A percentile compares a stretch with the other conserved stretches of the same genome.
phyloP scores from a whole-genome alignment of 1,140 invertebrate genomes.

The Bombyx mandarina region DNA sequence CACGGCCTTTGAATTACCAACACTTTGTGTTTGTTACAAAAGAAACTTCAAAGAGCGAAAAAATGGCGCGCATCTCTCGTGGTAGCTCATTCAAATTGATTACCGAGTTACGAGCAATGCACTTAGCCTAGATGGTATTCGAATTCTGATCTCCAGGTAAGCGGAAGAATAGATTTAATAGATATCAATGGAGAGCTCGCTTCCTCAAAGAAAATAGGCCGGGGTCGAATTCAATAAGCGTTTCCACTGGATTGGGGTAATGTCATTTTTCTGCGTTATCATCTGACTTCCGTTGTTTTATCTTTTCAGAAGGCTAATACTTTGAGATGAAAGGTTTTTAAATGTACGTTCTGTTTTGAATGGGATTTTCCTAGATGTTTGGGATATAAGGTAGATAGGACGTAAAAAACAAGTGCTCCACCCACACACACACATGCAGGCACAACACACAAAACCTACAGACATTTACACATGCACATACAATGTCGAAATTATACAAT shows the following conservation, averaged over 20 bases:
- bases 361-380: too few species aligned
- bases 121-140: background rate
- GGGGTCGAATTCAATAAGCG: slow-evolving; percentile 6
- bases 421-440: too few species aligned
- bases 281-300: background rate
- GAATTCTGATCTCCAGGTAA: too few species aligned
- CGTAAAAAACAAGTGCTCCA: too few species aligned
- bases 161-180: too few species aligned
- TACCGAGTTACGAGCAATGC: background rate
- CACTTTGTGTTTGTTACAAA: slow-evolving; percentile 28
- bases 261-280: slow-evolving; percentile 5
- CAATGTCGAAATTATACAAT: too few species aligned
- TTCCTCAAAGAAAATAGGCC: slow-evolving; percentile 3
- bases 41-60: slow-evolving; percentile 19
- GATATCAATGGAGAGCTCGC: background rate
- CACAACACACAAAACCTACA: too few species aligned
- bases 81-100: slow-evolving; percentile 18
- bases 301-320: too few species aligned
- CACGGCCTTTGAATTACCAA: slow-evolving; percentile 18
- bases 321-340: too few species aligned
- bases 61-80: slow-evolving; percentile 12
- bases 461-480: too few species aligned
- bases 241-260: slow-evolving; percentile 2
- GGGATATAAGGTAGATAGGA: too few species aligned
- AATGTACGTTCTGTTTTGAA: too few species aligned